Percentiles rank a stretch among this genome's conserved stretches.
Evolutionary conservation across 2,797 vertebrate genomes (phyloP).

Genomic region (Spinibarbus caldwelli): DNA sequence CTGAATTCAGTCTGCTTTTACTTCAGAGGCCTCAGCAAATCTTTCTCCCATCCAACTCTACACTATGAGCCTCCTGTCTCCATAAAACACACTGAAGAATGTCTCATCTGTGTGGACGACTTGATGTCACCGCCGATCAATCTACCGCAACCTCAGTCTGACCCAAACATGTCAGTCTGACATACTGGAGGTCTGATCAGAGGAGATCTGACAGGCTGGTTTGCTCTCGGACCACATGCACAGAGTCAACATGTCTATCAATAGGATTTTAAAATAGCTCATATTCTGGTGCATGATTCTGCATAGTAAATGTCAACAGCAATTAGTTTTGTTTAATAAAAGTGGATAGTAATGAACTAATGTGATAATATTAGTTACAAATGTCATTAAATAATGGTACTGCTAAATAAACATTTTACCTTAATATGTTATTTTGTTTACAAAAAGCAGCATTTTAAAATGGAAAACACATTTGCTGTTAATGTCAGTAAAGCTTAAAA

Average conservation of each 20-base stretch:
- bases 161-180: background rate
- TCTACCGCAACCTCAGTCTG: conserved; percentile 16
- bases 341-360: background rate
- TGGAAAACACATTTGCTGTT: background rate
- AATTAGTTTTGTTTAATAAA: background rate
- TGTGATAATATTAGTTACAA: background rate
- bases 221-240: background rate
- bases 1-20: background rate
- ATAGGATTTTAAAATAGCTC: conserved; percentile 9
- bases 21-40: background rate
- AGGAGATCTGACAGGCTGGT: background rate
- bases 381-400: background rate
- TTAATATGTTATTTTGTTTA: background rate
- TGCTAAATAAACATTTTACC: background rate
- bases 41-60: background rate
- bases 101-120: background rate
- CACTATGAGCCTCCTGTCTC: background rate
- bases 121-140: conserved; percentile 10
- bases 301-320: background rate
- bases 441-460: background rate
- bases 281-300: background rate
- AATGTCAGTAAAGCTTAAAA: background rate
- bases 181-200: conserved; percentile 2
- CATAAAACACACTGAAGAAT: background rate
- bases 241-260: background rate